phyloP scores from a whole-genome alignment of 2,888 invertebrate genomes.

The Toxonevra muliebris region DNA sequence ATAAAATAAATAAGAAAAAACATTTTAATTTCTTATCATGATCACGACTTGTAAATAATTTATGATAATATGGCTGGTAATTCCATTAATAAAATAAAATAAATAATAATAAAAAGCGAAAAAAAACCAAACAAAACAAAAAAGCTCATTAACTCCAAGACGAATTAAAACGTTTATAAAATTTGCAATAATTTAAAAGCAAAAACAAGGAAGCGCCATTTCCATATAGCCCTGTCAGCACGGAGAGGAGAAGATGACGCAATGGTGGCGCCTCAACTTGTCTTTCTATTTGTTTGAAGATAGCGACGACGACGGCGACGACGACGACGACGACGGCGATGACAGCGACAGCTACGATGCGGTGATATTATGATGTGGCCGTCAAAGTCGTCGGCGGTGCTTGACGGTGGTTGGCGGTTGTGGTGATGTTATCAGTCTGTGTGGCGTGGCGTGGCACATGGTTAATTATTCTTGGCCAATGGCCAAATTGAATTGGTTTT shows the following conservation, averaged over 20 bases:
- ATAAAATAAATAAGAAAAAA: too few relatives aligned
- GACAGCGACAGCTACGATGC: background rate
- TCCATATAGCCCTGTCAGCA: background rate
- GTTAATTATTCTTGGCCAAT: conserved; percentile 14
- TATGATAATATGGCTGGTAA: conserved; percentile 55
- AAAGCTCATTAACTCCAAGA: conserved; percentile 52
- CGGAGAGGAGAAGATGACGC: conserved; percentile 3
- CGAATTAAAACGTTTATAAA: conserved; percentile 38
- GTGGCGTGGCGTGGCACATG: conserved; percentile 2
- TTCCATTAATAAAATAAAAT: conserved; percentile 57
- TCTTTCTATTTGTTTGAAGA: background rate
- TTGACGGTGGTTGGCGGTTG: background rate
- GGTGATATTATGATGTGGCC: background rate
- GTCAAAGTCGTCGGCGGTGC: background rate
- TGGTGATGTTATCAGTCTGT: conserved; percentile 13
- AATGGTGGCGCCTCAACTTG: conserved; percentile 21
- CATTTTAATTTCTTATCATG: conserved; percentile 46
- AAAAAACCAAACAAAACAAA: background rate
- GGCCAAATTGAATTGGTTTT: conserved; percentile 12
- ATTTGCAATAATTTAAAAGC: conserved; percentile 33
- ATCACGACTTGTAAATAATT: conserved; percentile 53
- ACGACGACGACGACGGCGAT: conserved; percentile 5
- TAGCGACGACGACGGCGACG: conserved; percentile 28
- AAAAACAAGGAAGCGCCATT: conserved; percentile 25
- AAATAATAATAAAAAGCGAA: too few relatives aligned